Conservation (phyloP, 2,113 vertebrate species). For the Melanocharis versteri region DNA sequence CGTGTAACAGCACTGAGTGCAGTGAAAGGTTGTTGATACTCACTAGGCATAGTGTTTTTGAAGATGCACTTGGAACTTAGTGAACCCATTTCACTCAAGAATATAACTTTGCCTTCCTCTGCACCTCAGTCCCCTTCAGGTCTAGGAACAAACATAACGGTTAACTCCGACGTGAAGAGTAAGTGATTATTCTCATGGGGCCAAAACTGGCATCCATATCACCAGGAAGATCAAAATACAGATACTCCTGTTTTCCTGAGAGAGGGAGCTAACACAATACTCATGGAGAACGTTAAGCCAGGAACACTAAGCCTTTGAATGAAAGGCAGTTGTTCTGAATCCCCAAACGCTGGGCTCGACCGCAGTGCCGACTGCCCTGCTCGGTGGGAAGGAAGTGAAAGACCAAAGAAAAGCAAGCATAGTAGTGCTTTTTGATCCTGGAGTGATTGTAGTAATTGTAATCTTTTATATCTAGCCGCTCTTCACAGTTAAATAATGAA, state of each 20-base stretch:
- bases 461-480: not conserved
- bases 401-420: slow-evolving; percentile 26
- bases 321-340: not conserved
- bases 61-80: not conserved
- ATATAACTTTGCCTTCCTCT: not conserved
- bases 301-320: not conserved
- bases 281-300: not conserved
- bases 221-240: not conserved
- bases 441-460: slow-evolving; percentile 14
- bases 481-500: slow-evolving; percentile 6
- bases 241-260: not conserved
- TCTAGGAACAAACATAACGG: not conserved
- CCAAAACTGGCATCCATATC: not conserved
- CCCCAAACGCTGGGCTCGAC: not conserved
- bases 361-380: not conserved
- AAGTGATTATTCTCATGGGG: not conserved
- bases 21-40: not conserved
- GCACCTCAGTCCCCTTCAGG: not conserved
- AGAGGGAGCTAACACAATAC: not conserved
- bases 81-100: not conserved
- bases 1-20: not conserved
- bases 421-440: slow-evolving; percentile 11
- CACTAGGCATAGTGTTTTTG: not conserved
- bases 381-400: slow-evolving; percentile 1
- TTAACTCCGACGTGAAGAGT: not conserved